Conservation (phyloP, 2,888 invertebrate genomes). For the Dioctria rufipes region DNA sequence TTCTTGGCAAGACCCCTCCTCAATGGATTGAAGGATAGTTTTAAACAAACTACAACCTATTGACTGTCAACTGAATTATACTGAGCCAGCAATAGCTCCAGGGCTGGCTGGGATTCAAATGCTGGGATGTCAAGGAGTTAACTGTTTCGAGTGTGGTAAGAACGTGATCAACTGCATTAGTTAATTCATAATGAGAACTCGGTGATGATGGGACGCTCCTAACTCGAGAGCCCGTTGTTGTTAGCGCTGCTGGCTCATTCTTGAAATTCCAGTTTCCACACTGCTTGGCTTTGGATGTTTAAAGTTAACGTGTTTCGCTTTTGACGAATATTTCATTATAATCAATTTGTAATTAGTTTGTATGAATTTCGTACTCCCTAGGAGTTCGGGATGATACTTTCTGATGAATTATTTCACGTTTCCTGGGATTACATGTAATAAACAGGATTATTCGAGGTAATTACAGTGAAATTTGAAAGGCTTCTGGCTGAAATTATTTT, state of each 20-base stretch:
- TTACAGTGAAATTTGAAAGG: background rate
- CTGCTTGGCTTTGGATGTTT: background rate
- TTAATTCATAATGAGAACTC: slow-evolving; percentile 29
- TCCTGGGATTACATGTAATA: slow-evolving; percentile 41
- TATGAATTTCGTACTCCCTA: slow-evolving; percentile 8
- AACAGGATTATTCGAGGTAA: slow-evolving; percentile 35
- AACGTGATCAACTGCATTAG: slow-evolving; percentile 27
- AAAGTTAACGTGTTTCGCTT: slow-evolving; percentile 26
- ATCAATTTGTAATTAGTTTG: slow-evolving; percentile 39
- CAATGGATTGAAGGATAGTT: slow-evolving; percentile 24
- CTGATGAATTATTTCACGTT: slow-evolving; percentile 41
- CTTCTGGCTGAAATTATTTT: too few species aligned
- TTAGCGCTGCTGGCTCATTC: too few species aligned
- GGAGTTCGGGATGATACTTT: slow-evolving; percentile 22
- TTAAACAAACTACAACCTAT: background rate
- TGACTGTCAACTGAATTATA: background rate
- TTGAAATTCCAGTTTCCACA: background rate
- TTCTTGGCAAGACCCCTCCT: background rate
- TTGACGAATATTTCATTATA: slow-evolving; percentile 36
- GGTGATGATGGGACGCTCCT: slow-evolving; percentile 16
- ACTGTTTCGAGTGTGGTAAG: slow-evolving; percentile 2
- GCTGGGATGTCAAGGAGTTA: background rate
- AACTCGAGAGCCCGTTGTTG: background rate
- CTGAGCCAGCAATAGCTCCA: background rate
- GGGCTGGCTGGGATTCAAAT: background rate